Evolutionary conservation across 1,140 invertebrate genomes (phyloP).

Genomic region (Drosophila grimshawi): DNA sequence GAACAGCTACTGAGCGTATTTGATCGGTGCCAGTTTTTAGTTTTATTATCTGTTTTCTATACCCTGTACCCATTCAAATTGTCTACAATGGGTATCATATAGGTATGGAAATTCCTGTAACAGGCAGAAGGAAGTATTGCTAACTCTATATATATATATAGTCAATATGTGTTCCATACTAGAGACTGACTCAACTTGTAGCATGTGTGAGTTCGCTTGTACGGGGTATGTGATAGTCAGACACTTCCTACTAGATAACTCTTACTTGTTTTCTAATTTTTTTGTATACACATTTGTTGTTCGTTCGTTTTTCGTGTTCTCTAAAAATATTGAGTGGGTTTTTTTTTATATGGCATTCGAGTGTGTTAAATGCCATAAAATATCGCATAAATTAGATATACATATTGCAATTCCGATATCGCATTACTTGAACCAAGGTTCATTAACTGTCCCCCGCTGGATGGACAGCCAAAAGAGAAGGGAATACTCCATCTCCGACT

Average conservation of each 20-base stretch:
- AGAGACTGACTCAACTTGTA: neutral
- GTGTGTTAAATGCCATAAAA: slow-evolving; percentile 77
- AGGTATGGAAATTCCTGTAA: neutral
- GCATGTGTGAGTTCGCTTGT: neutral
- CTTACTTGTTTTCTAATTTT: slow-evolving; percentile 8
- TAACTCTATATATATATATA: too few relatives aligned
- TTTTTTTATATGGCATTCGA: slow-evolving; percentile 65
- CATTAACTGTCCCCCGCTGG: slow-evolving; percentile 57
- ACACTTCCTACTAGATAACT: neutral
- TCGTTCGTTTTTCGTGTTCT: slow-evolving; percentile 45
- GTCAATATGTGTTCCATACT: too few relatives aligned
- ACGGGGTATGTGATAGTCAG: neutral
- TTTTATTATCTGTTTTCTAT: slow-evolving; percentile 39
- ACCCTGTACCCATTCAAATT: neutral
- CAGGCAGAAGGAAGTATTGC: too few relatives aligned
- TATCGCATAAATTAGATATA: slow-evolving; percentile 79
- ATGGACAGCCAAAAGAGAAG: slow-evolving; percentile 62
- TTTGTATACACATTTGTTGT: slow-evolving; percentile 16
- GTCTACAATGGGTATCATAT: neutral
- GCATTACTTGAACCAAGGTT: slow-evolving; percentile 78
- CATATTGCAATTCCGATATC: slow-evolving; percentile 76
- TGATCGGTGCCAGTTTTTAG: slow-evolving; percentile 59
- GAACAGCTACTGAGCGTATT: slow-evolving; percentile 71
- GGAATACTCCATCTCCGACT: slow-evolving; percentile 17
- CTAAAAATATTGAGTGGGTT: slow-evolving; percentile 70